Base-by-base conservation (phyloP, 2,888 invertebrate genomes). In the Dryobotodes eremita region DNA sequence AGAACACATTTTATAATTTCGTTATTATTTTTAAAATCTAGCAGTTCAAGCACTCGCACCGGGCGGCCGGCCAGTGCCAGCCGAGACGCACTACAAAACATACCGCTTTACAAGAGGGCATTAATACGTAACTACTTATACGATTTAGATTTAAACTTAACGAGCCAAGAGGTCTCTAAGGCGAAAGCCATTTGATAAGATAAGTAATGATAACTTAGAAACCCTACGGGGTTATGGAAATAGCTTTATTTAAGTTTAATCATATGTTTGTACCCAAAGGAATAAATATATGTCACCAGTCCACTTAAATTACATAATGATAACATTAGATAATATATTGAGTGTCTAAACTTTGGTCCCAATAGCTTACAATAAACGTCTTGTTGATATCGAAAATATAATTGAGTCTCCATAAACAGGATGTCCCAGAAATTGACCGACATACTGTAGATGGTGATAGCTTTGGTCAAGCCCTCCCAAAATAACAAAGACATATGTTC, bases 91-190 rank as follows among this genome's bases (percentile, higher is more conserved):
- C 31, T 36, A 36, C 31, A 36, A 36, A 36, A 36, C 31, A 36
- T 3, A 36, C 1, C 31, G 31, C 31, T 2, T 36, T 36, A 36
- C 31, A 36, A 36, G 31, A 36, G 31, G 31, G 31, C 31, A 1
- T 36, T 36, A 23, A 64, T 42, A 69, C 31, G 65, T 75, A 82
- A 66, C 55, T 64, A 42, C 59, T 48, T 64, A 64, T 23, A 62
- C 57, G 65, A 64, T 85, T 71, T 75, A 64, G 69, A 72, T 78
- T 73, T 72, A 70, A 75, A 59, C 31, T 42, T 53, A 75, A 72
- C 59, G 70, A 62, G 20, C 15, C 64, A 10, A 36, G 17, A 53
- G 17, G 15, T 74, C 77, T 61, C 86, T 36, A 36, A 7, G 55
- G 78, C 36, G n/a, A 64, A 36, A 23, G 46, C 66, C 15, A 36